Evolutionary conservation across 1,140 invertebrate species (phyloP).

Genomic region (Chelonus insularis): DNA sequence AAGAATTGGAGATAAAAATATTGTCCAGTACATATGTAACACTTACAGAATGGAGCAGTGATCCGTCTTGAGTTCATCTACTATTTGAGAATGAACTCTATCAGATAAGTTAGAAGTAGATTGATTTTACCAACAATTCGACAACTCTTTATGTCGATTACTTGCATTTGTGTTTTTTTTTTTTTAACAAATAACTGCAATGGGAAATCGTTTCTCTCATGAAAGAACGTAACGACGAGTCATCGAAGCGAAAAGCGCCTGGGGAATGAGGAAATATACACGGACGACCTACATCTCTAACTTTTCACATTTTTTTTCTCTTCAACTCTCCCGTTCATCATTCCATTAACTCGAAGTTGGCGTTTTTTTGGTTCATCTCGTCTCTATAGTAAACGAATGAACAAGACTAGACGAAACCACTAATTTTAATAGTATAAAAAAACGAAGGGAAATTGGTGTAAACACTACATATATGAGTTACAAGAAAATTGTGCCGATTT

Average conservation of each 20-base stretch:
- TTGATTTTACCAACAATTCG: conserved; percentile 23
- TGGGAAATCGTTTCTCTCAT: conserved; percentile 16
- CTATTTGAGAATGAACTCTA: not conserved
- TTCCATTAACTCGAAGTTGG: conserved; percentile 23
- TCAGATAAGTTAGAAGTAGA: conserved; percentile 1
- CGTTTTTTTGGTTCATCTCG: conserved; percentile 8
- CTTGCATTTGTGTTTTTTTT: conserved; percentile 19
- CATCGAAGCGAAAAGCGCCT: conserved; percentile 15
- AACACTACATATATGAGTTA: too few relatives aligned
- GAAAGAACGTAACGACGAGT: conserved; percentile 20
- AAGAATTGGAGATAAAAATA: not conserved
- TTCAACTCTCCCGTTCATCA: conserved; percentile 9
- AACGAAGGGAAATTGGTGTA: too few relatives aligned
- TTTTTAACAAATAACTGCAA: conserved; percentile 19
- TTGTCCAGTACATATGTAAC: not conserved
- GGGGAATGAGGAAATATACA: not conserved
- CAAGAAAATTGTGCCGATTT: too few relatives aligned
- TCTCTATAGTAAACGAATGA: not conserved
- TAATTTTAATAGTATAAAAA: too few relatives aligned
- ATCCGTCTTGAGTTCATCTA: not conserved
- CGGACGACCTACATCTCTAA: conserved; percentile 24
- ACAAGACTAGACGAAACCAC: not conserved
- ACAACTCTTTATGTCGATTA: conserved; percentile 23
- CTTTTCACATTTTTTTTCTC: conserved; percentile 13
- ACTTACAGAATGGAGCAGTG: not conserved